Conservation (phyloP, 1,140 invertebrate species). For the Neotoxoptera formosana region DNA sequence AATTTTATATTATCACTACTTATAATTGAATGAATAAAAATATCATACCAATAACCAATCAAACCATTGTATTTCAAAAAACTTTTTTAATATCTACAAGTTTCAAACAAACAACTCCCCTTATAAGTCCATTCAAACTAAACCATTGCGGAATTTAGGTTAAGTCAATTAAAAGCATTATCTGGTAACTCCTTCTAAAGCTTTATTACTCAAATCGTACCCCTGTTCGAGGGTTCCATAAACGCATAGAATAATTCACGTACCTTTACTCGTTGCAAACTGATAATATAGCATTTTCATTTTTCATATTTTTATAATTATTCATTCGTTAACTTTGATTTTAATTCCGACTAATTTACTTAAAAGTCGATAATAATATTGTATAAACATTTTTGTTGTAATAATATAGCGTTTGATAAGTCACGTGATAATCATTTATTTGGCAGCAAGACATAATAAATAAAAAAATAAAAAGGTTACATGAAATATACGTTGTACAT, state of each 20-base stretch:
- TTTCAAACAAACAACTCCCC: neutral
- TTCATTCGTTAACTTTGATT: neutral
- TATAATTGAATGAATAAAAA: neutral
- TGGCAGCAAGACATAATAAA: neutral
- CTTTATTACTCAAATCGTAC: slow-evolving; percentile 2
- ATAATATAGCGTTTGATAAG: too few species aligned
- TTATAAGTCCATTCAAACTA: neutral
- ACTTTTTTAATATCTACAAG: neutral
- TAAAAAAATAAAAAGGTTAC: neutral
- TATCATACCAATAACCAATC: slow-evolving; percentile 7
- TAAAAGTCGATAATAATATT: neutral
- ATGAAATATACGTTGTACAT: neutral
- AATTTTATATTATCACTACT: neutral
- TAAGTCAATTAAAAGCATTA: slow-evolving; percentile 18
- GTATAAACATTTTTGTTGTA: neutral
- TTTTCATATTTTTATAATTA: neutral
- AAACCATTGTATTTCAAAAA: neutral
- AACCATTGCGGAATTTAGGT: neutral
- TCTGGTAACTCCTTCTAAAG: neutral
- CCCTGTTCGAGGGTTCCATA: neutral
- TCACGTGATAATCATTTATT: neutral
- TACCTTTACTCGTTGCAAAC: neutral
- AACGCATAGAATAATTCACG: neutral
- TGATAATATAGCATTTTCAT: neutral
- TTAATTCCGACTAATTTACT: neutral